Evolutionary conservation across 1,140 invertebrate genomes (phyloP), one percentile per base, ranked within the genome.

Genomic region (Drosophila pruinosa): DNA sequence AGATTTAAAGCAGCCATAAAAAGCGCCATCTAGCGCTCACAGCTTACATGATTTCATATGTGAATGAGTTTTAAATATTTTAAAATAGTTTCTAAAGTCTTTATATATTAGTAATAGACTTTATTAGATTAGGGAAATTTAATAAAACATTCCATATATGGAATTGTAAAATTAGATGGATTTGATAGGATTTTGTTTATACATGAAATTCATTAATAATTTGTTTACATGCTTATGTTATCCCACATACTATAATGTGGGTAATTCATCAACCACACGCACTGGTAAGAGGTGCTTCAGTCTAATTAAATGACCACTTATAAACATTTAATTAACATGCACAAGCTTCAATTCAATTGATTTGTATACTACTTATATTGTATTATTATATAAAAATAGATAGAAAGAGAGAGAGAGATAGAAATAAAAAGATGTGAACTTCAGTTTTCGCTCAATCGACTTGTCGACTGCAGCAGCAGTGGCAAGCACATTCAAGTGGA

Each of bases 401-500:
- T 8, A 47, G 6, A 48, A 53, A 47, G 6, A 36, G 65, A 62
- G 5, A 45, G 2, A 12, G 24, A 56, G 12, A 24, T 24, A 15
- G 8, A 47, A 47, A 45, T 12, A 47, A 63, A 70, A 52, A 74
- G 45, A 58, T 67, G 12, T 59, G 14, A 78, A 75, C 36, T 47
- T 64, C 53, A 74, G 61, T 47, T 69, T 75, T 67, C 72, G 69
- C 71, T 81, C 71, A 82, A 83, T 65, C 72, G 65, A 74, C 34
- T 78, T 78, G 78, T 75, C 75, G 56, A 61, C 53, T 82, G 78
- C 78, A 83, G 78, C 58, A 57, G 48, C 56, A 57, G 56, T 48
- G 19, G 34, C 72, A 68, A 52, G 31, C 50, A 58, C 38, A 58
- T 45, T 72, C 52, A 67, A 78, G 75, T 78, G 75, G 52, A 38